Base-by-base conservation (phyloP, 2,113 vertebrate species). In the Patagioenas fasciata region DNA sequence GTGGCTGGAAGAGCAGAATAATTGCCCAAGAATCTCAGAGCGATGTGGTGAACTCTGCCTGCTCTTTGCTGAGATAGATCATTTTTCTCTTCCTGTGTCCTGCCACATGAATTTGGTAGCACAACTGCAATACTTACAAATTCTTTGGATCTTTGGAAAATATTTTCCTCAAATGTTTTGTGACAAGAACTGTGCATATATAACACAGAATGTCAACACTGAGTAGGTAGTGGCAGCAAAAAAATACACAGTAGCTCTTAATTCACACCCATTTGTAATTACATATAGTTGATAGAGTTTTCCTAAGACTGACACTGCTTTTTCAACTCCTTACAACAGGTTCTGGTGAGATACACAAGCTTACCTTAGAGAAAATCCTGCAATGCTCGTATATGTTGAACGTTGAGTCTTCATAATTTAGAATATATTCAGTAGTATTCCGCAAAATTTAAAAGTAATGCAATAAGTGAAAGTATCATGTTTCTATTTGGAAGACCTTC, bases 401-500 rank as follows among this genome's bases (percentile, higher is more conserved):
- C 70, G 38, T 5, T 9, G 31, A 24, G 38, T 56, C 91, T 92
- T 88, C 44, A 23, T 70, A 62, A 88, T 81, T 85, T 79, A 75
- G 77, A 89, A 56, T 15, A 15, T 64, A 51, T 78, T 94, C 8
- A 15, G 89, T 80, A 61, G 61, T 57, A 67, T 72, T 80, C 85
- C 89, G 66, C 66, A 93, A 87, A 64, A 83, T 73, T 44, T 64
- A 83, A 92, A 93, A 71, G 31, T 85, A 87, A 77, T 53, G 31
- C 71, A 90, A 1, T 82, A 42, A 89, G 53, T 56, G 69, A 61
- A 94, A 71, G 79, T 57, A 85, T 88, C 65, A 3, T 40, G 44
- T 92, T 95, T 92, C 83, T 74, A 11, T 53, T 69, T 90, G 87
- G 95, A 93, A 90, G 78, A 62, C 20, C 38, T 88, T 83, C 61